Percentiles rank a stretch among this genome's conserved stretches.
These are phyloP conservation scores for Achlya flavicornis DNA, from an alignment of 2,888 invertebrate species.

Conservation along the genomic window DNA sequence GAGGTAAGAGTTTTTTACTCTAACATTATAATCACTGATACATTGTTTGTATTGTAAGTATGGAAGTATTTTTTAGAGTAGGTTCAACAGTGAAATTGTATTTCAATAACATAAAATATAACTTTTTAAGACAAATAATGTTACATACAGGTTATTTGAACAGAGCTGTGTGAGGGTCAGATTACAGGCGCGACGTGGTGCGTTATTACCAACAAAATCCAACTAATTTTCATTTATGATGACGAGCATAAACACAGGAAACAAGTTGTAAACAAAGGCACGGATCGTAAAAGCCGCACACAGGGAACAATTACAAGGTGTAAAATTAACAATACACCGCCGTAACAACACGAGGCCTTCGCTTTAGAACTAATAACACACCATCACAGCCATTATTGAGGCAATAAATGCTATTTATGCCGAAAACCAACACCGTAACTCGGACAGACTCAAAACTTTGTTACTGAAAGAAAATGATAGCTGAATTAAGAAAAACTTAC, in stretches of 20 bases:
- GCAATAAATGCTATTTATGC: conserved; percentile 58
- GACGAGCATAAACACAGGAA: conserved; percentile 72
- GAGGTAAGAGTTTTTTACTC: background rate
- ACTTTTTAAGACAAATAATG: conserved; percentile 15
- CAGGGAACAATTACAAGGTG: conserved; percentile 40
- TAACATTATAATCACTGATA: background rate
- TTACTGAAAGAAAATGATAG: conserved; percentile 39
- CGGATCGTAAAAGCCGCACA: conserved; percentile 58
- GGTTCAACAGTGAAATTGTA: background rate
- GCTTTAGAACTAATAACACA: conserved; percentile 39
- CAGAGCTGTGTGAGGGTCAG: conserved; percentile 3
- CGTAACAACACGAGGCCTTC: conserved; percentile 41
- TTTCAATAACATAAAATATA: background rate
- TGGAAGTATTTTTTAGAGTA: background rate
- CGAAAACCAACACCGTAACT: conserved; percentile 64
- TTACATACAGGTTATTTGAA: conserved; percentile 6
- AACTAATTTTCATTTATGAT: conserved; percentile 61
- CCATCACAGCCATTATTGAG: conserved; percentile 46
- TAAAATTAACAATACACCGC: conserved; percentile 45
- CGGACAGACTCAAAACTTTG: conserved; percentile 69
- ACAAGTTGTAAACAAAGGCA: conserved; percentile 77
- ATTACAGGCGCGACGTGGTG: conserved; percentile 23
- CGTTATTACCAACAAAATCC: conserved; percentile 36
- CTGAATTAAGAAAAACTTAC: conserved; percentile 41
- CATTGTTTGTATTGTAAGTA: background rate